Evolutionary conservation across 2,113 vertebrate genomes (phyloP), one percentile per base, ranked within the genome.

Genomic region (Cyprinodon brontotheroides): DNA sequence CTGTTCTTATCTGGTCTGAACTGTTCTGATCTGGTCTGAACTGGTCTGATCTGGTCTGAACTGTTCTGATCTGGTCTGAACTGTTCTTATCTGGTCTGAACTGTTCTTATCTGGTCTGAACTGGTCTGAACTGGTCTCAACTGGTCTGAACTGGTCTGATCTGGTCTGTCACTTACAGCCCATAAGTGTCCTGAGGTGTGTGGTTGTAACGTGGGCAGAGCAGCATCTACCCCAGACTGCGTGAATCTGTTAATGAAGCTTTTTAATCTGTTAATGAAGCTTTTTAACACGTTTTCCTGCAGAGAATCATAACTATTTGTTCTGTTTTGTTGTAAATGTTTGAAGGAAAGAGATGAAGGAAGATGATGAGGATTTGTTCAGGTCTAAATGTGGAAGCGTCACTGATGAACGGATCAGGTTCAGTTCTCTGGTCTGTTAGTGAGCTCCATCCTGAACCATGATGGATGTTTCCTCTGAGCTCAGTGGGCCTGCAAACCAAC

Each of bases 401-500:
- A 64, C 81, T 9, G 20, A 85, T 78, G 85, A 77, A 81, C 40
- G 57, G 78, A 29, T 29, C 29, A 29, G 29, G 29, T 29, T 29
- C 29, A 29, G 29, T 29, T 29, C 29, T 29, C 29, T 29, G 29
- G 29, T 29, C 29, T 29, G 29, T 29, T 29, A 0, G 78, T 83
- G 84, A 87, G 89, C 89, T 89, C 88, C 87, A 90, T 81, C 69
- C 47, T 70, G 47, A 77, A 89, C 81, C 68, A 73, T 74, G 70
- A 66, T 62, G 74, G 20, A 57, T n/a, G 78, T 65, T 57, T 43
- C 48, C 63, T 14, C 61, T 57, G 77, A 81, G 89, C 91, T 93
- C 89, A 91, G 89, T 87, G 80, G 81, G 64, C 71, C 29, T 29
- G 29, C 86, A 84, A 89, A 86, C 86, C 85, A 92, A 86, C 83